phyloP scores from a whole-genome alignment of 2,797 vertebrate species.

The Odontamblyopus lacepedii region DNA sequence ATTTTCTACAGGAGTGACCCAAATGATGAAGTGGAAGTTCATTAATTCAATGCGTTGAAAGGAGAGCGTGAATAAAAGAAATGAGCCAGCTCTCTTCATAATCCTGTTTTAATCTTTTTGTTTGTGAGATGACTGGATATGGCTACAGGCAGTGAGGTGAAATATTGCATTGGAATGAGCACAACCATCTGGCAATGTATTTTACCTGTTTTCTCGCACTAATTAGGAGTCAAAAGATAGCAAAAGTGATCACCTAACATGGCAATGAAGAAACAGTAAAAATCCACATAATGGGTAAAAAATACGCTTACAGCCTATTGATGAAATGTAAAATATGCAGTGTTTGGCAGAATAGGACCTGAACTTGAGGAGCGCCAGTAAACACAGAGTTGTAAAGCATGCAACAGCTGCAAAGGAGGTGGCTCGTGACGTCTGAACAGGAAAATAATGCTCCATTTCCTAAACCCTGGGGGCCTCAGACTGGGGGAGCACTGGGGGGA shows the following conservation, averaged over 20 bases:
- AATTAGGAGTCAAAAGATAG: slow-evolving; percentile 57
- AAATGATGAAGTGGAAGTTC: slow-evolving; percentile 48
- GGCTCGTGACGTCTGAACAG: slow-evolving; percentile 74
- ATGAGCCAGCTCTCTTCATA: slow-evolving; percentile 47
- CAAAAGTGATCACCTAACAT: slow-evolving; percentile 42
- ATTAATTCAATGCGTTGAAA: slow-evolving; percentile 55
- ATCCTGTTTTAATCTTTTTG: slow-evolving; percentile 63
- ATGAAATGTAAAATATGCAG: slow-evolving; percentile 42
- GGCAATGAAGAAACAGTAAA: neutral
- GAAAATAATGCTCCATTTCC: slow-evolving; percentile 81
- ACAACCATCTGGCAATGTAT: slow-evolving; percentile 71
- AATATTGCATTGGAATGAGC: slow-evolving; percentile 58
- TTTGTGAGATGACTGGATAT: slow-evolving; percentile 76
- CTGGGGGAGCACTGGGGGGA: slow-evolving; percentile 18
- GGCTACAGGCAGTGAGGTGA: slow-evolving; percentile 55
- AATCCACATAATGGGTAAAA: slow-evolving; percentile 10
- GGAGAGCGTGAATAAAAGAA: slow-evolving; percentile 46
- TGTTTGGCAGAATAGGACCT: slow-evolving; percentile 37
- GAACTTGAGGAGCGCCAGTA: slow-evolving; percentile 51
- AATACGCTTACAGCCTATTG: neutral
- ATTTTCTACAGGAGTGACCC: slow-evolving; percentile 53
- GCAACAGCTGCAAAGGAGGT: slow-evolving; percentile 90
- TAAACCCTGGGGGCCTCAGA: slow-evolving; percentile 67
- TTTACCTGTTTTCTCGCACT: slow-evolving; percentile 65
- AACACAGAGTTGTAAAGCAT: slow-evolving; percentile 74